Base-by-base conservation (phyloP, 2,113 vertebrate species). In the Neogale vison region DNA sequence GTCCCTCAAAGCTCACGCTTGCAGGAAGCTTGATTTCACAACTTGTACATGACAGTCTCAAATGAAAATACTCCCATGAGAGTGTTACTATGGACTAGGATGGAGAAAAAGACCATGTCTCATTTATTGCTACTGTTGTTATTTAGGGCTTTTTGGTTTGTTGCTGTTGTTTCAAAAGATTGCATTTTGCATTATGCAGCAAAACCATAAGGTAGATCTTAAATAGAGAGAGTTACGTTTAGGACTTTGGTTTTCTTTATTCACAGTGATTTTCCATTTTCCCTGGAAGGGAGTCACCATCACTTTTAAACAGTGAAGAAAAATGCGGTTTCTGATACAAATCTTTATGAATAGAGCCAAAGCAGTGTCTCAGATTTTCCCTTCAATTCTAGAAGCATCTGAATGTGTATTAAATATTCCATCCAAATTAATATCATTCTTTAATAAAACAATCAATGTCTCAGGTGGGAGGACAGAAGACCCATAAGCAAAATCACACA, bases 1-100 rank as follows among this genome's bases (percentile, higher is more conserved):
- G 20, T 93, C 90, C 98, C 95, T 97, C 81, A 76, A 29, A 89
- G 63, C 92, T 98, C 61, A 61, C 52, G 36, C 76, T 98, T 93
- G 15, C 11, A 47, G 74, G 52, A 96, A 88, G 71, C 88, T 61
- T 55, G 76, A 95, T 98, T 97, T 98, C 74, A 52, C 81, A 36
- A 69, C 1, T 67, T 42, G 13, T 74, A 86, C 87, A 42, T 93
- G 95, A 91, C 87, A 93, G 39, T 45, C n/a, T 39, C 94, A 50
- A 74, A 96, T 84, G 74, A 36, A 94, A 83, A 39, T 76, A 95
- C 59, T 97, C 79, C 83, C 47, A 0, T 24, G 36, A 88, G 96
- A 96, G 69, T 92, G 87, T 96, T 96, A 96, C 90, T 93, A 93
- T 20, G 63, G 92, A 89, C 87, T 89, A 50, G 8, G 34, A 69